phyloP scores from a whole-genome alignment of 2,888 invertebrate species.

The Volucella inanis region DNA sequence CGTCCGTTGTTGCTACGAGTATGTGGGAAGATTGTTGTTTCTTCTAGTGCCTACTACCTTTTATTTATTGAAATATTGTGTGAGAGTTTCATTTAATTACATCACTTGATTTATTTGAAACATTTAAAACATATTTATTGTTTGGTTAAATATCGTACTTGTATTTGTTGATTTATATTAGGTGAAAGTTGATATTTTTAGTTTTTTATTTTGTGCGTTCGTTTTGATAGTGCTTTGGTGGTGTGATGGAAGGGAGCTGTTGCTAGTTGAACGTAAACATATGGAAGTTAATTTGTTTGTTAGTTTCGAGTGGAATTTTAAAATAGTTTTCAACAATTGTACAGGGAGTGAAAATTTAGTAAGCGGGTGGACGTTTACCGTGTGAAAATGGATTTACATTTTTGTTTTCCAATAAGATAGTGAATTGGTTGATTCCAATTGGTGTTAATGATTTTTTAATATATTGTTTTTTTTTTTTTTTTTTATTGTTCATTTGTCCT shows the following conservation, averaged over 20 bases:
- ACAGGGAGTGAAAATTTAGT: too few relatives aligned
- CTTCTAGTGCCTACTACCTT: background rate
- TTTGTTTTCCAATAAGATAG: too few relatives aligned
- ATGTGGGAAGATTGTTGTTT: slow-evolving; percentile 45
- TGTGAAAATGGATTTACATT: too few relatives aligned
- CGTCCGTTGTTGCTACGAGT: background rate
- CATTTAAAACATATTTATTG: slow-evolving; percentile 15
- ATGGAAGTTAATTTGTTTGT: slow-evolving; percentile 22
- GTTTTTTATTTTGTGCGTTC: background rate
- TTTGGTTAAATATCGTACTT: background rate
- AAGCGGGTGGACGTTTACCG: too few relatives aligned
- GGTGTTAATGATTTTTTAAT: too few relatives aligned
- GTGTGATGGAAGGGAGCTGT: background rate
- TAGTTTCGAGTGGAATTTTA: background rate
- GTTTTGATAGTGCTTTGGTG: background rate
- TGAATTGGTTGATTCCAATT: too few relatives aligned
- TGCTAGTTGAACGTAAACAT: slow-evolving; percentile 32
- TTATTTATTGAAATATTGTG: slow-evolving; percentile 13
- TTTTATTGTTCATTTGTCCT: too few relatives aligned
- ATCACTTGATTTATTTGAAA: slow-evolving; percentile 63
- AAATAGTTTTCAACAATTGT: background rate
- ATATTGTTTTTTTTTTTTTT: too few relatives aligned
- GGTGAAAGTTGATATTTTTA: slow-evolving; percentile 58
- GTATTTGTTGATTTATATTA: slow-evolving; percentile 22
- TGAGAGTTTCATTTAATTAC: slow-evolving; percentile 65